Evolutionary conservation across 2,113 vertebrate species (phyloP).

Genomic region (Chaetodon trifascialis): DNA sequence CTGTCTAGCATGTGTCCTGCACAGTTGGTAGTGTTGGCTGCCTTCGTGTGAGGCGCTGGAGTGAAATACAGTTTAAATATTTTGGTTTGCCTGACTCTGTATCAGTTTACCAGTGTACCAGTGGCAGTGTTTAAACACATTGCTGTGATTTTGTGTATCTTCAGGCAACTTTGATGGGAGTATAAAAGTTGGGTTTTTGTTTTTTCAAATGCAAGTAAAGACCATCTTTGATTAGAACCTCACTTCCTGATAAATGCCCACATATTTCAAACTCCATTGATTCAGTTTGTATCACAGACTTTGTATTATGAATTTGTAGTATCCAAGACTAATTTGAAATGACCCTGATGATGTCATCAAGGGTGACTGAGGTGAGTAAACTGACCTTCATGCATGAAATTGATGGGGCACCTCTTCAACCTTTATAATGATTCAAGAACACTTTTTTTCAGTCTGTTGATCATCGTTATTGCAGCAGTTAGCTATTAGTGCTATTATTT

Average conservation of each 20-base stretch:
- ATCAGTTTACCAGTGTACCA: conserved; percentile 16
- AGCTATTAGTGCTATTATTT: neutral
- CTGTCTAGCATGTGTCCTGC: conserved; percentile 35
- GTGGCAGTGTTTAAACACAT: neutral
- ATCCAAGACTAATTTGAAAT: no score
- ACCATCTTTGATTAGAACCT: neutral
- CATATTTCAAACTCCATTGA: neutral
- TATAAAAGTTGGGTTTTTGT: neutral
- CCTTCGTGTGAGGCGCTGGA: conserved; percentile 4
- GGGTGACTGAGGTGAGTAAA: neutral
- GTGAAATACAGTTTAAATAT: conserved; percentile 20
- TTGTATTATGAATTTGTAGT: neutral
- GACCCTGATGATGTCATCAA: neutral
- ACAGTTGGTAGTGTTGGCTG: conserved; percentile 24
- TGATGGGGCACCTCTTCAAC: neutral
- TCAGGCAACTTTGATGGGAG: neutral
- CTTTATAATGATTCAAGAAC: no score
- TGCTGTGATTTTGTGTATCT: neutral
- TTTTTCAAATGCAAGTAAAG: neutral
- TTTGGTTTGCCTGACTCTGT: neutral
- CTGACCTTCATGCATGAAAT: neutral
- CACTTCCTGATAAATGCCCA: neutral
- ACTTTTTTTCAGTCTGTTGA: neutral
- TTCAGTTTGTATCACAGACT: neutral
- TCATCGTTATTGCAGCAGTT: neutral